Evolutionary conservation across 2,797 vertebrate genomes (phyloP), one percentile per base, ranked within the genome.

Genomic region (Pogonophryne albipinna): DNA sequence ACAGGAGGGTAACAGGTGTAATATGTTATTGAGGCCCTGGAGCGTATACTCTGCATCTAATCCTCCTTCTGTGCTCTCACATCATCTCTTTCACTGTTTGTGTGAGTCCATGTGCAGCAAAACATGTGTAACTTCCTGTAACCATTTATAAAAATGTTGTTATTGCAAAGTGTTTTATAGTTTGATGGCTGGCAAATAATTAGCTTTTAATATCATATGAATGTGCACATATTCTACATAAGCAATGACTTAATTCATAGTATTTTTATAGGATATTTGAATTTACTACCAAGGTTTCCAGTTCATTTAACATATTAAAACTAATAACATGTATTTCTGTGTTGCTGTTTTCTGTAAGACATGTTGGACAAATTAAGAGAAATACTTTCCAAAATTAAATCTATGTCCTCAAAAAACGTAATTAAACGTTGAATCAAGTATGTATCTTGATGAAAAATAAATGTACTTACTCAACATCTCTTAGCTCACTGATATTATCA

Each of bases 1-100:
- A 38, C 34, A 34, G 34, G 34, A 34, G 34, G 34, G 34, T 34
- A 34, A 71, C 49, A 46, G 50, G 60, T 65, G 61, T 53, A 45
- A 53, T 16, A 27, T 38, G 59, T 20, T 10, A 58, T 19, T 15
- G 57, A 63, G 56, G 51, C 51, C 52, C 19, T 53, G 15, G 64
- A 63, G 71, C 27, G 34, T 42, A 53, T 34, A 1, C 38, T 17
- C 20, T 12, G 45, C 15, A 61, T 41, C 34, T 14, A 38, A 13
- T 31, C 45, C 12, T 56, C 57, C 47, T 42, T 56, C 60, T 64
- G 71, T 52, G 60, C 50, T 63, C 20, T 69, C 60, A 60, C 49
- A 65, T 70, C 66, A 74, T 65, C 66, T 49, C 66, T 63, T 44
- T 51, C n/a, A 41, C n/a, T 44, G 15, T 66, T 31, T 49, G 20